Evolutionary conservation across 2,797 vertebrate genomes (phyloP), one percentile per base, ranked within the genome.

Genomic region (Hypotaenidia philippensis): DNA sequence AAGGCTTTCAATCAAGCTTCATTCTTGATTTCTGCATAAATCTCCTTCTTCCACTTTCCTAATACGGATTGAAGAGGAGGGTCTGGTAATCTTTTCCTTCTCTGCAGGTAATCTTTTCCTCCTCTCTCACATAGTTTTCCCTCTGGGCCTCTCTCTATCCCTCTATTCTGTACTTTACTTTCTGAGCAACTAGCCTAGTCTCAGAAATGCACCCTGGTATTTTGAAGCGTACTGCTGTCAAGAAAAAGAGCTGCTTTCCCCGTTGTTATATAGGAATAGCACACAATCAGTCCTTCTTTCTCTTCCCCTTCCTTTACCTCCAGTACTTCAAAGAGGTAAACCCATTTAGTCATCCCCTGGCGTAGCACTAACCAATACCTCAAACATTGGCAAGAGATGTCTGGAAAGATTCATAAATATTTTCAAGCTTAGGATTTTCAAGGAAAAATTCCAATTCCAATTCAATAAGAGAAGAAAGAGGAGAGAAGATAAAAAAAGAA

Each of bases 151-250:
- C 44, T 60, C 79, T 68, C 32, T 66, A 40, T 90, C 66, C 57
- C 38, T 87, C 59, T 84, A 25, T 72, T 72, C 41, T 31, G 34
- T 19, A 71, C 53, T 94, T 91, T 38, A 72, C 84, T 93, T 96
- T 82, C 66, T 45, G 50, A 74, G 59, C 66, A 84, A 84, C 22
- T 44, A 66, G 64, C 72, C 55, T 40, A 74, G 52, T 74, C 34
- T 87, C 56, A 91, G 63, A 60, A 87, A 87, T 74, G 63, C 16
- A 89, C 18, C 14, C 29, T 16, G 19, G 36, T 31, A 86, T 86
- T 93, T 90, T 61, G 60, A 90, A 88, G 71, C 10, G 19, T 50
- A 64, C 31, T 83, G 13, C 27, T 89, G 26, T 90, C 27, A 87
- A 90, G 56, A 66, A 88, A 55, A 23, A 40, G n/a, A 78, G 38